These are phyloP conservation scores for Margarornis squamiger DNA, from an alignment of 2,797 vertebrate genomes.

Conservation along the genomic window DNA sequence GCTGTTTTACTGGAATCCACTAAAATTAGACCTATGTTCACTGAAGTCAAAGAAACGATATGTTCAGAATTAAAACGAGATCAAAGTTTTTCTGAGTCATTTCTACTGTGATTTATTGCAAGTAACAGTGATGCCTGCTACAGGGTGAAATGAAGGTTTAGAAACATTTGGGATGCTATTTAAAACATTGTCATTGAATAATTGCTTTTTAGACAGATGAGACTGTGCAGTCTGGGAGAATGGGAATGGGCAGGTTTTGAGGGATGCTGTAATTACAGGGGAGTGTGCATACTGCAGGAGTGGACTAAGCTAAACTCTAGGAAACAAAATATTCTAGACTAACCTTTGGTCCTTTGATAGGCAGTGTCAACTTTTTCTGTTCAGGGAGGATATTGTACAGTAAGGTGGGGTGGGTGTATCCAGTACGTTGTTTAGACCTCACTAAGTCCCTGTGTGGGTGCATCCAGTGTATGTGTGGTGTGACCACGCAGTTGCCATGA, in stretches of 20 bases:
- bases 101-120: background rate
- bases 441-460: background rate
- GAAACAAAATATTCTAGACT: background rate
- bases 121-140: background rate
- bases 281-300: background rate
- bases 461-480: fast-evolving
- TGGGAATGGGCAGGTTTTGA: background rate
- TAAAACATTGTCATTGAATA: background rate
- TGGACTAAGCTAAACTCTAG: background rate
- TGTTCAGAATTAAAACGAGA: background rate
- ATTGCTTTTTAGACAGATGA: background rate
- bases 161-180: background rate
- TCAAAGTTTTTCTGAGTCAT: background rate
- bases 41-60: background rate
- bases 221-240: background rate
- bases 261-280: background rate
- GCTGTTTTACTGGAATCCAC: background rate
- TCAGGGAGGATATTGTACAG: background rate
- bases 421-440: background rate
- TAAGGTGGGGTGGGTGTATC: background rate
- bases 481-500: background rate
- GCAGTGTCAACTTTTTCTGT: background rate
- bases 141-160: background rate
- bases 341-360: background rate
- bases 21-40: background rate